Evolutionary conservation across 1,140 invertebrate genomes (phyloP).

Genomic region (Piezodorus guildinii): DNA sequence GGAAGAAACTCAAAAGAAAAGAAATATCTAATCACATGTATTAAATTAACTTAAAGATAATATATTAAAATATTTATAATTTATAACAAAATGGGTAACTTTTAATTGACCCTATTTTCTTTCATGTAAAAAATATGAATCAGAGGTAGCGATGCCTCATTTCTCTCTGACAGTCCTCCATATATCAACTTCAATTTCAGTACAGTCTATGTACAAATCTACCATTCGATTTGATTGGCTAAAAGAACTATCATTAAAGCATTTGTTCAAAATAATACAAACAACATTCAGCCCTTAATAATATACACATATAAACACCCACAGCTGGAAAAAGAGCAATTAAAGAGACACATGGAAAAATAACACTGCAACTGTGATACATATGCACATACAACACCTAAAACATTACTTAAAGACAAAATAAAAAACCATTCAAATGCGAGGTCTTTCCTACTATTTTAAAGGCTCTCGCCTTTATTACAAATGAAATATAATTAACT

Average conservation of each 20-base stretch:
- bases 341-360: neutral
- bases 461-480: neutral
- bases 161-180: neutral
- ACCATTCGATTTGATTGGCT: neutral
- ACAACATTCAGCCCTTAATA: slow-evolving; percentile 4
- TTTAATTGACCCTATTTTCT: slow-evolving; percentile 19
- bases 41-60: slow-evolving; percentile 2
- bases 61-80: slow-evolving; percentile 13
- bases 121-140: slow-evolving; percentile 9
- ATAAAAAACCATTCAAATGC: slow-evolving; percentile 4
- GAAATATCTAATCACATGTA: neutral
- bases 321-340: neutral
- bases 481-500: slow-evolving; percentile 3
- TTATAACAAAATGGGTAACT: slow-evolving; percentile 20
- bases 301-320: slow-evolving; percentile 4
- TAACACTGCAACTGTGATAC: neutral
- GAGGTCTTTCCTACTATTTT: slow-evolving; percentile 12
- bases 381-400: neutral
- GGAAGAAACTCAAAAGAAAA: slow-evolving; percentile 14
- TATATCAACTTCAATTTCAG: slow-evolving; percentile 6
- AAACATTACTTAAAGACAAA: neutral
- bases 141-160: neutral
- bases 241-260: neutral
- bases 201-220: slow-evolving; percentile 7
- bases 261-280: slow-evolving; percentile 5